Base-by-base conservation (phyloP, 2,888 invertebrate species). In the Nasonovia ribisnigri region DNA sequence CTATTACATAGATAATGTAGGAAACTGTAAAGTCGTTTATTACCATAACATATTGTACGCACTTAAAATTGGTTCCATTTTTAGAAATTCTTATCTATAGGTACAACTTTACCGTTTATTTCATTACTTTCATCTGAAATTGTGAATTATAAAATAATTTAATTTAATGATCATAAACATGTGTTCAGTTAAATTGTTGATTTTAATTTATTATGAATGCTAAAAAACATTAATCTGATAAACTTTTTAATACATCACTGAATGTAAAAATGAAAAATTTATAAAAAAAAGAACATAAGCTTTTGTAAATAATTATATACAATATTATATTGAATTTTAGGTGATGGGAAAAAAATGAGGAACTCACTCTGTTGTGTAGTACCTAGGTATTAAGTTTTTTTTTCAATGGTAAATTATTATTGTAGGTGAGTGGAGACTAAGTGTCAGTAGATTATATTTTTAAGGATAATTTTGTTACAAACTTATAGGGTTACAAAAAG, bases 21-120 rank as follows among this genome's bases (percentile, higher is more conserved):
- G 57, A 60, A 60, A 92, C 87, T 87, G 26, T 46, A 48, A 92
- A 87, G 60, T 36, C 87, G 87, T 92, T 60, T 92, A 92, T 92
- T 87, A 92, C 60, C 4, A 48, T 87, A 92, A 92, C 92, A 60
- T 87, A 87, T 60, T 67, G 48, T 60, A 48, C 26, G 60, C 87
- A 46, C 87, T 87, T 87, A 87, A 92, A 92, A 36, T 87, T 46
- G 36, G 16, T 92, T 87, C 54, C 86, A 48, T 36, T 87, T 92
- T 92, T 87, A 87, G 46, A 87, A 87, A 54, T 91, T 54, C 54
- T 24, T 91, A 91, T 43, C 29, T 54, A 43, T 29, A n/a, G n/a
- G n/a, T n/a, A 48, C 36, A 6, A 10, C 42, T 43, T 84, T 54
- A n/a, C 13, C 16, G 42, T 84, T 91, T 77, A 51, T 84, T 51